Evolutionary conservation across 2,888 invertebrate genomes (phyloP).

Genomic region (Agelastica alni): DNA sequence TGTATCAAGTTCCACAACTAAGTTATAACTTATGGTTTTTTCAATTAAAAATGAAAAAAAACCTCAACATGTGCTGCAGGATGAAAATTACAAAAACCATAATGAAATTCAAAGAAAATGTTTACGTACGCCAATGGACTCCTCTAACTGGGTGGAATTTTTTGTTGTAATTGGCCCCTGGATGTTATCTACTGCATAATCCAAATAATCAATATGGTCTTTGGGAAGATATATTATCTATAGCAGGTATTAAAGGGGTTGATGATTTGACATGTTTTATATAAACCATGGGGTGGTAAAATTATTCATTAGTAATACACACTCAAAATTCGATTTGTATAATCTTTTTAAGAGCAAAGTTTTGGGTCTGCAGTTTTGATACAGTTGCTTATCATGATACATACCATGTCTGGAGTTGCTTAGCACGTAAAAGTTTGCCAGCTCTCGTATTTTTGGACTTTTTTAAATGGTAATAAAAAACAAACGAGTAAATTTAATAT

Average conservation of each 20-base stretch:
- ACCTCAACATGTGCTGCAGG: no score
- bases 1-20: neutral
- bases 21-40: neutral
- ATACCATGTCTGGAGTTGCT: no score
- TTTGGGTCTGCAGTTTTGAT: no score
- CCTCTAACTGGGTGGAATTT: neutral
- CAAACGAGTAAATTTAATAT: no score
- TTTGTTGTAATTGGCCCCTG: constrained; percentile 26
- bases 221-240: constrained; percentile 25
- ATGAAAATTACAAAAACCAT: no score
- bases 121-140: neutral
- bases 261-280: constrained; percentile 33
- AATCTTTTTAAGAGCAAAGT: no score
- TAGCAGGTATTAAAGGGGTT: constrained; percentile 25
- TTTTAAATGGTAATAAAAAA: no score
- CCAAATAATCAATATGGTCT: constrained; percentile 33
- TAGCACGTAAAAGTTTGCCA: no score
- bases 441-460: no score
- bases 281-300: constrained; percentile 8
- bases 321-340: no score
- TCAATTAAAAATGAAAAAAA: neutral
- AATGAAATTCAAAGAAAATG: no score
- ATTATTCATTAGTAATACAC: neutral
- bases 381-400: no score
- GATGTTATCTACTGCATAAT: constrained; percentile 31